Evolutionary conservation across 2,113 vertebrate genomes (phyloP).

Genomic region (Numenius arquata): DNA sequence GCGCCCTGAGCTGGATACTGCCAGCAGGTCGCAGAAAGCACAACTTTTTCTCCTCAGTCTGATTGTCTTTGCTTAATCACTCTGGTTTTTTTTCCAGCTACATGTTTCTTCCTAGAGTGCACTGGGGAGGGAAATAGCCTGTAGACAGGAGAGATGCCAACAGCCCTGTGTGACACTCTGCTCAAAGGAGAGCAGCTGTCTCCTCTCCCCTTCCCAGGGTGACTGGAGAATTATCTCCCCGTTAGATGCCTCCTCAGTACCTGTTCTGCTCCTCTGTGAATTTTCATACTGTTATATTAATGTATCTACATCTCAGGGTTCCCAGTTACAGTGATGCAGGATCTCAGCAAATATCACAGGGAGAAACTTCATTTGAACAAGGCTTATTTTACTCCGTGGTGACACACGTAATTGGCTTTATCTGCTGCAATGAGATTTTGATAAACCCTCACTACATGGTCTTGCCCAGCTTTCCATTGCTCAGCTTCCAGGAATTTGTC

Average conservation of each 20-base stretch:
- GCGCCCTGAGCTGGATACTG: background rate
- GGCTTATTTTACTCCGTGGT: background rate
- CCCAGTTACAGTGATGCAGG: background rate
- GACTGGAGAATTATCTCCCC: background rate
- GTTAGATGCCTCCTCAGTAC: background rate
- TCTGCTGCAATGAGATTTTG: constrained; percentile 30
- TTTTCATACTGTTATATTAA: background rate
- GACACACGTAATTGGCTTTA: constrained; percentile 11
- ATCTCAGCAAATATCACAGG: background rate
- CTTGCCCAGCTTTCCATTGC: background rate
- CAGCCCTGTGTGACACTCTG: rapidly evolving
- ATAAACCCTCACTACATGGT: background rate
- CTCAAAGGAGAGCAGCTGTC: background rate
- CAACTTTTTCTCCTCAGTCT: background rate
- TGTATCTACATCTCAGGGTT: background rate
- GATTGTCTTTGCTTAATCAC: background rate
- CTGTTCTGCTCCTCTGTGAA: background rate
- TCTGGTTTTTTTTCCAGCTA: background rate
- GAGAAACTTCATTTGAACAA: constrained; percentile 1
- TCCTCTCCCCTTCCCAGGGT: background rate
- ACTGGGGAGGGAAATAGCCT: background rate
- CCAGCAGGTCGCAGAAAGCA: background rate
- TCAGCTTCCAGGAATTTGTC: background rate
- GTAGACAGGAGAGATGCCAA: background rate
- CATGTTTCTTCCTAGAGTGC: background rate